A percentile compares a stretch with the other conserved stretches of the same genome.
These are phyloP conservation scores for Apodemus agrarius DNA, from an alignment of 2,797 vertebrate genomes.

Conservation along the genomic window DNA sequence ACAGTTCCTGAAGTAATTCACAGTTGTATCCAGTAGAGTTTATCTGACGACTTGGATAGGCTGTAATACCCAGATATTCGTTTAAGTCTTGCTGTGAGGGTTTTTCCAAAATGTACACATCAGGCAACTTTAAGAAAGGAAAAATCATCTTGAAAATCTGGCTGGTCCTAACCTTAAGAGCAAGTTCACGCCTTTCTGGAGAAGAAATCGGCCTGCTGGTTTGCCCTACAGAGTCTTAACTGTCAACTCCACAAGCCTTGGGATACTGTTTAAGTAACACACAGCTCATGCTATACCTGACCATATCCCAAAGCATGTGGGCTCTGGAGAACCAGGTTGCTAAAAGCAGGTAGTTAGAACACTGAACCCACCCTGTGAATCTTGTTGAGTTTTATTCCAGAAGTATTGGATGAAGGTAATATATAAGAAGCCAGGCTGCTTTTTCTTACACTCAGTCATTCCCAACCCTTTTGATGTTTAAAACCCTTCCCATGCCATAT, in stretches of 20 bases:
- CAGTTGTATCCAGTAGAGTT: background rate
- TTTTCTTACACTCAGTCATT: background rate
- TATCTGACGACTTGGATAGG: background rate
- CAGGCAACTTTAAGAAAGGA: background rate
- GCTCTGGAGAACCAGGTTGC: background rate
- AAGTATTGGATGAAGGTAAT: background rate
- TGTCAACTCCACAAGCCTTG: background rate
- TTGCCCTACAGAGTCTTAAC: background rate
- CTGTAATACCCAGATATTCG: background rate
- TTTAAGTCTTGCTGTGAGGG: background rate
- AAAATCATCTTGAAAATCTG: slow-evolving; percentile 13
- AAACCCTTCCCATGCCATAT: background rate
- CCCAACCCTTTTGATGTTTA: background rate
- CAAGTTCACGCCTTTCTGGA: background rate
- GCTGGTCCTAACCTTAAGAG: background rate
- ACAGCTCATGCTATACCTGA: background rate
- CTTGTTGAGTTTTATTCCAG: background rate
- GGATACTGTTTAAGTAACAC: background rate
- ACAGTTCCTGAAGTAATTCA: background rate
- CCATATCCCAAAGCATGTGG: background rate
- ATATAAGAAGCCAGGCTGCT: background rate
- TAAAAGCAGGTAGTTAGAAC: background rate
- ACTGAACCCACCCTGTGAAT: background rate
- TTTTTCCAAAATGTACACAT: background rate
- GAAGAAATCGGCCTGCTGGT: background rate